A percentile compares a stretch with the other conserved stretches of the same genome.
Conservation (phyloP, 2,797 vertebrate species). For the Hyperoplus lanceolatus region DNA sequence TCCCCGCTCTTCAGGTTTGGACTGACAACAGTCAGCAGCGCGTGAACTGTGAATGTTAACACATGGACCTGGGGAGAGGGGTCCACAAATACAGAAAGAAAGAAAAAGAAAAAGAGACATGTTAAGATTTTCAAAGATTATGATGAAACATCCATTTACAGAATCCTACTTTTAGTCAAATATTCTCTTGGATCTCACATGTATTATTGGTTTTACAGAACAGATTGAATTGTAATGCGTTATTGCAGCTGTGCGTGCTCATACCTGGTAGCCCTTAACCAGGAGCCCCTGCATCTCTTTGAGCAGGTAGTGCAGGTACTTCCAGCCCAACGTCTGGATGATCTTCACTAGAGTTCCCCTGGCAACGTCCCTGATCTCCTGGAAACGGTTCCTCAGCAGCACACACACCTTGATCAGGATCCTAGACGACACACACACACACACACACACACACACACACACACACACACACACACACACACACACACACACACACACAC, state of each 20-base stretch:
- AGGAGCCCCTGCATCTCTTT: conserved; percentile 92
- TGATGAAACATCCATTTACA: not conserved
- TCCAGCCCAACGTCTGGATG: conserved; percentile 90
- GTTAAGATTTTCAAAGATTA: not conserved
- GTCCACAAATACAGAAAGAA: not conserved
- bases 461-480: not conserved
- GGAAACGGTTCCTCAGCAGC: conserved; percentile 93
- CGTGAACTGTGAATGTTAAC: conserved; percentile 94
- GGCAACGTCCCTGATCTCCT: conserved; percentile 95
- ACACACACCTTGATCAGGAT: conserved; percentile 95
- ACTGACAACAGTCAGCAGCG: conserved; percentile 88
- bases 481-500: not conserved
- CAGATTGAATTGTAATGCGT: no score
- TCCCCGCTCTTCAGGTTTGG: conserved; percentile 90
- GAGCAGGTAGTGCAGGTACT: conserved; percentile 92
- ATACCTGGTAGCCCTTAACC: conserved; percentile 96
- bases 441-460: no score
- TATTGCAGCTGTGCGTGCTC: not conserved
- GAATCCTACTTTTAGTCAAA: not conserved
- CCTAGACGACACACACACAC: conserved; percentile 74
- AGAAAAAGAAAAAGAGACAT: not conserved
- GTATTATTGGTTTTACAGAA: no score
- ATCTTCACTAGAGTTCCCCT: conserved; percentile 95
- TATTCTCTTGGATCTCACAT: not conserved
- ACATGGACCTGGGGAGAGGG: conserved; percentile 90